Evolutionary conservation across 1,140 invertebrate genomes (phyloP), one percentile per base, ranked within the genome.

Genomic region (Lycorma delicatula): DNA sequence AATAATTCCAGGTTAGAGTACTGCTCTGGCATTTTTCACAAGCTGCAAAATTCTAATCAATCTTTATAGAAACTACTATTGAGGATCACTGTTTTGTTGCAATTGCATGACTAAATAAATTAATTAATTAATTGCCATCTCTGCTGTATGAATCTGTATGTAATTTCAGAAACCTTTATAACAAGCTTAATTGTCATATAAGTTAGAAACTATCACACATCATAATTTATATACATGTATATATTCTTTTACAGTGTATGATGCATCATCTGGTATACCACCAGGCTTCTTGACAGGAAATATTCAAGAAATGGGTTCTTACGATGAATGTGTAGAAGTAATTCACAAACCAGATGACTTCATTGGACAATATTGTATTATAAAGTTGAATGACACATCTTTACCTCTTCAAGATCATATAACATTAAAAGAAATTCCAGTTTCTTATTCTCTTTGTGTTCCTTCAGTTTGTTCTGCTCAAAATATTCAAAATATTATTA

Each of bases 181-280:
- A n/a, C n/a, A n/a, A n/a, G n/a, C n/a, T n/a, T n/a, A n/a, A n/a
- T n/a, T n/a, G n/a, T n/a, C n/a, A n/a, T n/a, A n/a, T n/a, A n/a
- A n/a, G n/a, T n/a, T n/a, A n/a, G n/a, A n/a, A n/a, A n/a, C n/a
- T n/a, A n/a, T n/a, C n/a, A n/a, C n/a, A n/a, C n/a, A n/a, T n/a
- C n/a, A n/a, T n/a, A n/a, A n/a, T n/a, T n/a, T n/a, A n/a, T n/a
- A n/a, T n/a, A n/a, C n/a, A n/a, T n/a, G n/a, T n/a, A n/a, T n/a
- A n/a, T n/a, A n/a, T n/a, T n/a, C n/a, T 22, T 51, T 51, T 27
- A 18, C 49, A 51, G 49, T 51, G 49, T 51, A 51, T n/a, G 49
- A 51, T 29, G 49, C 49, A 13, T 51, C 49, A 27, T 51, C 49
- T n/a, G 26, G 26, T 27, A 18, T 51, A 1, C 49, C 26, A 28